Conservation (phyloP, 2,113 vertebrate genomes). For the Xenopus laevis region DNA sequence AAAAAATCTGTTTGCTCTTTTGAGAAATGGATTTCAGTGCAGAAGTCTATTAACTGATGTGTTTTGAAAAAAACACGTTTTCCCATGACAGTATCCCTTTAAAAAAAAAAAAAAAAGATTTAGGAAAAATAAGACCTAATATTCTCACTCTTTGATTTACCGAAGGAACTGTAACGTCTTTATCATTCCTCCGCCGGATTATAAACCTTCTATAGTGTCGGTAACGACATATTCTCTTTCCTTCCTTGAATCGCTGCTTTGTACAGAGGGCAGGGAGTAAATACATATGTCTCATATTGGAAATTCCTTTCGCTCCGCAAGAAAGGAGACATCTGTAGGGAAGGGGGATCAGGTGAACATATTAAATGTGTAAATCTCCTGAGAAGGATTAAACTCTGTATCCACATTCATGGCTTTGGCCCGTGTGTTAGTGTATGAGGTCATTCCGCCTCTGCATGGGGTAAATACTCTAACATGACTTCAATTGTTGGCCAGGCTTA, state of each 20-base stretch:
- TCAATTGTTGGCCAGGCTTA: conserved; percentile 24
- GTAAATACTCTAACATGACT: conserved; percentile 21
- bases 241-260: conserved; percentile 45
- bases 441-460: conserved; percentile 2
- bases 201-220: no score
- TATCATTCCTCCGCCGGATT: no score
- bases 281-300: neutral
- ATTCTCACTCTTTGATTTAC: no score
- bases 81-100: no score
- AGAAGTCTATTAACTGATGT: no score
- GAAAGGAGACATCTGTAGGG: conserved; percentile 7
- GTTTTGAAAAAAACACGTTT: no score
- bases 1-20: no score
- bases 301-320: neutral
- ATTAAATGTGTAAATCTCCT: conserved; percentile 26
- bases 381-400: conserved; percentile 10
- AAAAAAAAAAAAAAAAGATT: no score
- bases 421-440: conserved; percentile 13
- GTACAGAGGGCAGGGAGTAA: neutral
- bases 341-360: neutral
- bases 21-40: no score
- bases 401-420: conserved; percentile 25
- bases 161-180: no score
- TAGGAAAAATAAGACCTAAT: no score
- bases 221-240: conserved; percentile 5